Conservation (phyloP, 2,888 invertebrate genomes). For the Sinopyrophorus schimmeli region DNA sequence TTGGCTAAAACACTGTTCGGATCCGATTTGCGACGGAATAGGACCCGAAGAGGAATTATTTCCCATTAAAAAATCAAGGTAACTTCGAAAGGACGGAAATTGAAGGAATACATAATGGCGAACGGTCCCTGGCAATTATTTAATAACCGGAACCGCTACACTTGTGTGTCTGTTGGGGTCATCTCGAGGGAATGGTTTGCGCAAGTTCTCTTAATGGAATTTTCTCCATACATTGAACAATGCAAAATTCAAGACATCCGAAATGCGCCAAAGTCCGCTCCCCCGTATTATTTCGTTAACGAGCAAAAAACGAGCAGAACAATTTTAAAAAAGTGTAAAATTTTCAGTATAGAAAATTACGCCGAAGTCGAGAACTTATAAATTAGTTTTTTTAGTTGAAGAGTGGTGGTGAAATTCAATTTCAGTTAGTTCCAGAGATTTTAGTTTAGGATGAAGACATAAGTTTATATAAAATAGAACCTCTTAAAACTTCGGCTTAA, state of each 20-base stretch:
- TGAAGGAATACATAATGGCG: constrained; percentile 23
- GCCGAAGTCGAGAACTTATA: constrained; percentile 10
- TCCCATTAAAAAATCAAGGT: constrained; percentile 1
- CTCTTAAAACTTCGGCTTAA: constrained; percentile 19
- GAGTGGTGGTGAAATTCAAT: constrained; percentile 15
- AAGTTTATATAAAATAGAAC: constrained; percentile 24
- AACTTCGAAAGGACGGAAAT: constrained; percentile 7
- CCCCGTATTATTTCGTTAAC: no score
- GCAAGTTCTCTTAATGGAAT: constrained; percentile 30
- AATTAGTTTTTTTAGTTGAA: constrained; percentile 16
- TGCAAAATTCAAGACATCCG: constrained; percentile 30
- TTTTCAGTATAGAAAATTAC: constrained; percentile 7
- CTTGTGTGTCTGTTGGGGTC: constrained; percentile 23
- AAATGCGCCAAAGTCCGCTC: no score
- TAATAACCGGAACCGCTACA: constrained; percentile 24
- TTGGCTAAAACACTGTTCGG: no score
- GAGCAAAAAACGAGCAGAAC: not conserved
- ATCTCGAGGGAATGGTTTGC: constrained; percentile 29
- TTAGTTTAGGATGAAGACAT: constrained; percentile 19
- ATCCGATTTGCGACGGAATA: no score
- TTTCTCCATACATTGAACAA: constrained; percentile 26
- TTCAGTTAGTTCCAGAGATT: constrained; percentile 18
- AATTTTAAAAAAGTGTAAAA: not conserved
- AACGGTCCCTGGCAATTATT: constrained; percentile 26
- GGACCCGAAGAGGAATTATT: no score